Base-by-base conservation (phyloP, 1,140 invertebrate species). In the Tetragnatha versicolor region DNA sequence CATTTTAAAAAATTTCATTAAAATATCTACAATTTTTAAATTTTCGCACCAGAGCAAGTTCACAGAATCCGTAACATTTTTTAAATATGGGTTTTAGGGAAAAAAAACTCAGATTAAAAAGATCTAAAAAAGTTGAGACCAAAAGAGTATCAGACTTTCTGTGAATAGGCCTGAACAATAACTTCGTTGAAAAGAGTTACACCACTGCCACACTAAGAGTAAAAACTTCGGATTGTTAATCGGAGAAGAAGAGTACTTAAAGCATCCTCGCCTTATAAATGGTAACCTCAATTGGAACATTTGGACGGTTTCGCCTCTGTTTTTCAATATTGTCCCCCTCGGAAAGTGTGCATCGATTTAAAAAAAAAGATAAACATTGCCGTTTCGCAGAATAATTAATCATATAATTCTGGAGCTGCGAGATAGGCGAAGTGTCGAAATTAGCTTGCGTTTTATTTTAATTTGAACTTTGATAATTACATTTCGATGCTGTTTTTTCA, bases 221-320 rank as follows among this genome's bases (percentile, higher is more conserved):
- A n/a, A n/a, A 31, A 58, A 31, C 29, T 58, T n/a, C 35, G 31
- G 55, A 58, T 58, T 58, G 35, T 58, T 58, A 58, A 58, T 58
- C 55, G 55, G 35, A 58, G n/a, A 35, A 31, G 17, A n/a, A 31
- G 9, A 58, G 55, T 58, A 31, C 35, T 58, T 58, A 58, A 27
- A 31, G 29, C 35, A 33, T 33, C 55, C n/a, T 35, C 55, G 55
- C 55, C 35, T 58, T 58, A 58, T 58, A 58, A 58, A 58, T 58
- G 55, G 55, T 33, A 58, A 58, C 55, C 55, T 58, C 55, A 58
- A 58, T 58, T 58, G 55, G 55, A 58, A 31, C 35, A 58, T 55
- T 29, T 58, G 55, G n/a, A 33, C 35, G 14, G 29, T 58, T 58
- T 31, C 29, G 7, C 17, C 17, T 42, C 17, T 42, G 1, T 42